Evolutionary conservation across 2,888 invertebrate species (phyloP).

Genomic region (Phoronis australis): DNA sequence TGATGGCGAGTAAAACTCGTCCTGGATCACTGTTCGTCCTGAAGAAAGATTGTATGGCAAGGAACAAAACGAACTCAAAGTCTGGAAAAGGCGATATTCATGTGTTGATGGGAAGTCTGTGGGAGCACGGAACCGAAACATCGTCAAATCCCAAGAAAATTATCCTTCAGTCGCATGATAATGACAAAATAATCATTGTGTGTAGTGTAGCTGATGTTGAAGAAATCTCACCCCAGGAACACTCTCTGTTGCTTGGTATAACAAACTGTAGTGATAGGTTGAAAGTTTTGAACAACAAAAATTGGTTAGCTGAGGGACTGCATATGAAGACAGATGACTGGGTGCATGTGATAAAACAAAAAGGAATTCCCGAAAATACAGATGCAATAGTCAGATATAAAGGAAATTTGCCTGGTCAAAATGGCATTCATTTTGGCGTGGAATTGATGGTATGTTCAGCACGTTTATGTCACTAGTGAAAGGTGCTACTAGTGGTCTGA

Average conservation of each 20-base stretch:
- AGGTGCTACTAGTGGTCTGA: background rate
- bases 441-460: conserved; percentile 29
- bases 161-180: background rate
- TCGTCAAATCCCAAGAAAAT: background rate
- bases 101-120: background rate
- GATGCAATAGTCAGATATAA: conserved; percentile 29
- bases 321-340: conserved; percentile 22
- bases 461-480: background rate
- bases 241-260: conserved; percentile 26
- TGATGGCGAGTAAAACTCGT: too few species aligned
- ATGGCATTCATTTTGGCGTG: conserved; percentile 39
- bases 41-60: too few species aligned
- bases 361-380: conserved; percentile 24
- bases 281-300: conserved; percentile 25
- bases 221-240: background rate
- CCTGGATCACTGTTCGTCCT: too few species aligned
- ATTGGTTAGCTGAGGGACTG: conserved; percentile 32
- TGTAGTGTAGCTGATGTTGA: background rate
- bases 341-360: conserved; percentile 26
- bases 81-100: too few species aligned
- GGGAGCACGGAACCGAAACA: too few species aligned
- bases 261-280: conserved; percentile 34
- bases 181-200: background rate
- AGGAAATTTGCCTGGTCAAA: conserved; percentile 15
- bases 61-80: too few species aligned